phyloP scores from a whole-genome alignment of 1,140 invertebrate genomes.

The Nephila pilipes region DNA sequence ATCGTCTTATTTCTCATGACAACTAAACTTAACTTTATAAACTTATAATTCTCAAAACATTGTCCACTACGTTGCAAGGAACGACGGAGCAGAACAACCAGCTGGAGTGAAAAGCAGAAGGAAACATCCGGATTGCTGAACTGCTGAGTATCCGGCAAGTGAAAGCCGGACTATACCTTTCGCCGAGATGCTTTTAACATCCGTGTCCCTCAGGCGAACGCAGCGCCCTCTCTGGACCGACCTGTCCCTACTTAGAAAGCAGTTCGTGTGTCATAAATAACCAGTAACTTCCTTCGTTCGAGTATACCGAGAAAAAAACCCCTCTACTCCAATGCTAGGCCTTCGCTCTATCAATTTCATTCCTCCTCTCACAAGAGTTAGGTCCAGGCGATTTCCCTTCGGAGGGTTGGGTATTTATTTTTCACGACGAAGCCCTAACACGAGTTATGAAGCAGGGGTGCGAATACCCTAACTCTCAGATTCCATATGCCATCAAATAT shows the following conservation, averaged over 20 bases:
- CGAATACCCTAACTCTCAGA: conserved; percentile 41
- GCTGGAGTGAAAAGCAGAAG: neutral
- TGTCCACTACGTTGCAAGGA: neutral
- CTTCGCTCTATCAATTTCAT: conserved; percentile 45
- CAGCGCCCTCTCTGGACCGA: conserved; percentile 65
- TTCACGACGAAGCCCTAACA: conserved; percentile 37
- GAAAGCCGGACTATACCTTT: conserved; percentile 72
- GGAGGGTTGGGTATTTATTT: conserved; percentile 62
- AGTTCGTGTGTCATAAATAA: conserved; percentile 56
- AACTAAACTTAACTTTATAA: too few species aligned
- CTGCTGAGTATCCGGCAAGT: conserved; percentile 52
- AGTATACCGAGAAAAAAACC: conserved; percentile 25
- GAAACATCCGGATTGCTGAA: neutral
- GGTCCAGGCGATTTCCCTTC: conserved; percentile 12
- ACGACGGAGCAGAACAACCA: neutral
- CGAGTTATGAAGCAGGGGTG: conserved; percentile 18
- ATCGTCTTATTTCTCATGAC: too few species aligned
- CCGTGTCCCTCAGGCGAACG: conserved; percentile 29
- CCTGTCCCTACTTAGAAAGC: conserved; percentile 61
- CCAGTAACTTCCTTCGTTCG: conserved; percentile 51
- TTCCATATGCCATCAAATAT: conserved; percentile 73
- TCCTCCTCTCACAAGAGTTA: conserved; percentile 14
- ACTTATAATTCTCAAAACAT: neutral
- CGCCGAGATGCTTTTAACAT: conserved; percentile 68
- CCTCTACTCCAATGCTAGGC: conserved; percentile 25